phyloP scores from a whole-genome alignment of 2,113 vertebrate genomes.

The Psephotus haematonotus region DNA sequence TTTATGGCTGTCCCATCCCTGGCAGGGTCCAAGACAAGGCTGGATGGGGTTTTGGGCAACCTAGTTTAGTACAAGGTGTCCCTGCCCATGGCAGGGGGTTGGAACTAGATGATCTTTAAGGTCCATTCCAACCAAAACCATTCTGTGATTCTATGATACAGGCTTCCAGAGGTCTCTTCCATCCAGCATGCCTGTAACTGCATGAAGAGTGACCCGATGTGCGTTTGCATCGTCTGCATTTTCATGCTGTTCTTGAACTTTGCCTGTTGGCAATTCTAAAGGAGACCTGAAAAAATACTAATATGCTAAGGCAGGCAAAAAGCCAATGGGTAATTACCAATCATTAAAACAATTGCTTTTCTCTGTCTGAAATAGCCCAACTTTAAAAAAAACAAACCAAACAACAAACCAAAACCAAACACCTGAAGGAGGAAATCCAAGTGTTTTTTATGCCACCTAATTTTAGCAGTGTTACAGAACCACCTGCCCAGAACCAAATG shows the following conservation, averaged over 20 bases:
- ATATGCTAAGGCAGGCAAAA: not conserved
- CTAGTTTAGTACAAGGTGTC: not conserved
- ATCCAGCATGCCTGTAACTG: not conserved
- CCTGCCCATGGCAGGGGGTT: not conserved
- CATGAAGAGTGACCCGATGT: not conserved
- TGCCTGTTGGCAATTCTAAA: not conserved
- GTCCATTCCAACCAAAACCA: not conserved
- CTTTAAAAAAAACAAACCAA: not conserved
- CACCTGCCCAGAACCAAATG: not conserved
- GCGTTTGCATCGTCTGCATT: not conserved
- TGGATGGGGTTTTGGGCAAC: not conserved
- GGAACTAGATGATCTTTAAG: not conserved
- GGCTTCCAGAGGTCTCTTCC: not conserved
- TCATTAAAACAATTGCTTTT: not conserved
- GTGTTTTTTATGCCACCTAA: not conserved
- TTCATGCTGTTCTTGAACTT: not conserved
- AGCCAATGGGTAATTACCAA: not conserved
- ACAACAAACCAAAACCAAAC: not conserved
- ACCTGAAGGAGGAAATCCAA: not conserved
- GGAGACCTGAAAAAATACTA: not conserved
- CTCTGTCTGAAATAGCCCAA: not conserved
- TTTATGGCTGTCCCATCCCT: not conserved
- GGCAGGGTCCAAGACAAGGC: not conserved
- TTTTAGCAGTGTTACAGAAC: not conserved
- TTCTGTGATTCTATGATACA: not conserved